Evolutionary conservation across 2,797 vertebrate genomes (phyloP), one percentile per base, ranked within the genome.

Genomic region (Anguilla megastoma): DNA sequence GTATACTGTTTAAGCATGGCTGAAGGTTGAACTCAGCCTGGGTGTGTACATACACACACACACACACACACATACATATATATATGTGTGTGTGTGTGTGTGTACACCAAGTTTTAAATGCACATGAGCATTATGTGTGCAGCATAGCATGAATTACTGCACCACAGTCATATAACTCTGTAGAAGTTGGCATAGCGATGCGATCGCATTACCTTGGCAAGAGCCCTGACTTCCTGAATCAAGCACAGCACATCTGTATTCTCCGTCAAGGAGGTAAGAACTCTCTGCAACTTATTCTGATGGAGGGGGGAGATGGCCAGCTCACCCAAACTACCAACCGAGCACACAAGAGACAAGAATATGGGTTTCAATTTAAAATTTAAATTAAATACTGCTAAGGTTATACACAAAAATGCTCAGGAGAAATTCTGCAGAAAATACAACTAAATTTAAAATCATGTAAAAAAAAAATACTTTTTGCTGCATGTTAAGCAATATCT

Each of bases 221-320:
- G 94, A 91, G 93, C 90, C 93, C 95, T 95, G 52, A 94, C 92
- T 90, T 98, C 96, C 89, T 96, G 96, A 36, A 98, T 96, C 90
- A 98, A 93, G 79, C 94, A 90, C 41, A 88, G 90, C 91, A 97
- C 18, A 0, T 97, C 94, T 9, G 94, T 93, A 89, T 95, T 96
- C 6, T 93, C 92, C 56, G 93, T 92, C 56, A 94, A 90, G 0
- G 93, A 95, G 80, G 94, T 95, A 88, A 98, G 93, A 91, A 97
- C 90, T 5, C 94, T 93, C 66, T 97, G 97, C 85, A 99, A 89
- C 92, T 96, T 97, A 89, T 95, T 94, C 92, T 96, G 97, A 89
- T 96, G 95, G 84, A 90, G 89, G 33, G 91, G 92, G 86, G 97
- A 98, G 86, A 93, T 3, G 0, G 94, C 92, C 85, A 98, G 94